Percentiles rank a stretch among this genome's conserved stretches.
These are phyloP conservation scores for Drosophila suboccidentalis DNA, from an alignment of 2,888 invertebrate species.

Conservation along the genomic window DNA sequence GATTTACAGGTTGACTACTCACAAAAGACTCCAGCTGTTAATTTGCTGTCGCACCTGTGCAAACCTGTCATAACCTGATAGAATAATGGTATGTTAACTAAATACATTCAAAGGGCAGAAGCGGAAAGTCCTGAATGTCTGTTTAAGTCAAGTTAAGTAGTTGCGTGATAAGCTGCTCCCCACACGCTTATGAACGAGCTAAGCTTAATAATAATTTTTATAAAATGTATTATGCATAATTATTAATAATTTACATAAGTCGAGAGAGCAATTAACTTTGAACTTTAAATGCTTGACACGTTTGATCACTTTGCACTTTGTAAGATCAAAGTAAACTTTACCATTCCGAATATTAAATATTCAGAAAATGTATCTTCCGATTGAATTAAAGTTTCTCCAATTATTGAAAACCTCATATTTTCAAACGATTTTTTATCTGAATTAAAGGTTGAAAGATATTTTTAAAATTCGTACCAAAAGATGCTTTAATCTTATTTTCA, in stretches of 20 bases:
- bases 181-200: too few species aligned
- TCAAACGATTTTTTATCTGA: too few species aligned
- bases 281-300: not conserved
- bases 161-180: slow-evolving; percentile 10
- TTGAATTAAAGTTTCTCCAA: too few species aligned
- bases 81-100: not conserved
- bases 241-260: not conserved
- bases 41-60: slow-evolving; percentile 23
- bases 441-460: too few species aligned
- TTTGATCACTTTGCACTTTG: not conserved
- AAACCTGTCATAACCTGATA: slow-evolving; percentile 11
- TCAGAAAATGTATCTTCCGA: not conserved
- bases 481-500: not conserved
- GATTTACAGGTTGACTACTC: slow-evolving; percentile 14
- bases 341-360: not conserved
- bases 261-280: not conserved
- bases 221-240: not conserved
- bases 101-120: not conserved
- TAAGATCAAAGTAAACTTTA: not conserved
- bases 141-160: not conserved
- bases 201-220: not conserved
- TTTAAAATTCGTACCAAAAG: too few species aligned
- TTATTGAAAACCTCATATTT: too few species aligned
- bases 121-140: not conserved
- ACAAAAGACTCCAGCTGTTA: slow-evolving; percentile 4